Evolutionary conservation across 2,113 vertebrate genomes (phyloP), one percentile per base, ranked within the genome.

Genomic region (Grammatotria lemairii): DNA sequence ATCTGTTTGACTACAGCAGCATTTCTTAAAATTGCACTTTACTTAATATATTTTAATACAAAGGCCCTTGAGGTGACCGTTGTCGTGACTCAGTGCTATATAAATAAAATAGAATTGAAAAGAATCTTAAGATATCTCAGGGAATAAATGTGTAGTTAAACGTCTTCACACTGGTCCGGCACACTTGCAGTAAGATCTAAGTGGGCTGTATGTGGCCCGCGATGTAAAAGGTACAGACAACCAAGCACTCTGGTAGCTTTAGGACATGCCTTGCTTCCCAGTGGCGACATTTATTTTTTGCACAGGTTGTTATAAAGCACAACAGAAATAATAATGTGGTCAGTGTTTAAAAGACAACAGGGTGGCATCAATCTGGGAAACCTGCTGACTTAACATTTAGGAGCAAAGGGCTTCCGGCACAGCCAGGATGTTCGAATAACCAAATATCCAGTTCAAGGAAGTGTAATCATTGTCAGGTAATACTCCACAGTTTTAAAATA

Each of bases 131-230:
- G 63, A 68, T 21, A 68, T 68, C 63, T 68, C n/a, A 4, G 35
- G 35, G n/a, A 9, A 68, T 23, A 68, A 40, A 68, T 68, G 35
- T 40, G 35, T 23, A 68, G n/a, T 68, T 68, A 40, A 40, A 68
- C 1, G 3, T 68, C 35, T 1, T 68, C n/a, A 21, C 63, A 68
- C 63, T 21, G 63, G 19, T 68, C 63, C 4, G 2, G 19, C 63
- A 38, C 19, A 68, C 63, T 21, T 38, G 19, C 60, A 8, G 60
- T 8, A 21, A 38, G 60, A 65, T 65, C 60, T 13, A 65, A 21
- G 33, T 21, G 33, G 17, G 60, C 33, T 65, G 60, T 38, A 68
- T 68, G 33, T 68, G 11, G 19, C 60, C 4, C 4, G 0, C 0
- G 2, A 65, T 4, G 33, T 68, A 38, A 38, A 38, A 0, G 33